Conservation (phyloP, 2,113 vertebrate species). For the Strigops habroptila region DNA sequence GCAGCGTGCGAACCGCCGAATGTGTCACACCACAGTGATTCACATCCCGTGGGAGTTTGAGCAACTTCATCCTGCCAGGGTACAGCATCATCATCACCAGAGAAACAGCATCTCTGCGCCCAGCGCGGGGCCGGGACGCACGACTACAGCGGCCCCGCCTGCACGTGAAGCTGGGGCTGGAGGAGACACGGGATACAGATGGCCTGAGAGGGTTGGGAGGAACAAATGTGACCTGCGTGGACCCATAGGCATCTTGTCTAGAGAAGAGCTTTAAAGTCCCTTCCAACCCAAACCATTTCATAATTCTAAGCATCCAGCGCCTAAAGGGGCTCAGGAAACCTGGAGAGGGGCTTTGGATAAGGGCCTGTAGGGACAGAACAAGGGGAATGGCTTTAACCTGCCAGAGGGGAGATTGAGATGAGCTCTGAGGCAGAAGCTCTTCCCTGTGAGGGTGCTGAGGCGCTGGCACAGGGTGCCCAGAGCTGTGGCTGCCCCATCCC, state of each 20-base stretch:
- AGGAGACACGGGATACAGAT: fast-evolving
- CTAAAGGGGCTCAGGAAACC: neutral
- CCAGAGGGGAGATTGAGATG: no score
- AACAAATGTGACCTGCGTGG: neutral
- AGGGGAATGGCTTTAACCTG: neutral
- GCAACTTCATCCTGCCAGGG: conserved; percentile 56
- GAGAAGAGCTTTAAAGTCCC: neutral
- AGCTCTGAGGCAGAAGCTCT: no score
- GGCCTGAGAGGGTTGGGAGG: neutral
- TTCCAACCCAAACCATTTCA: neutral
- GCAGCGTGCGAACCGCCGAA: conserved; percentile 54
- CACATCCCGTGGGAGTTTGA: conserved; percentile 69
- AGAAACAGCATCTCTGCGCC: conserved; percentile 14
- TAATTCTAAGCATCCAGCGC: neutral
- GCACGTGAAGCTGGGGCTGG: neutral
- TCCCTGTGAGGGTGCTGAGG: no score
- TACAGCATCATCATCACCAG: conserved; percentile 33
- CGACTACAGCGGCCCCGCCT: neutral
- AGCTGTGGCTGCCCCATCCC: neutral
- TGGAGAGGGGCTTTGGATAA: neutral
- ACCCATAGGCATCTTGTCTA: no score
- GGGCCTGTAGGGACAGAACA: neutral
- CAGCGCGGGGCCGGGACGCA: neutral
- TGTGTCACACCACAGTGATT: conserved; percentile 68
- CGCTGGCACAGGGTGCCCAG: no score